Evolutionary conservation across 1,140 invertebrate species (phyloP).

Genomic region (Chlorops oryzae): DNA sequence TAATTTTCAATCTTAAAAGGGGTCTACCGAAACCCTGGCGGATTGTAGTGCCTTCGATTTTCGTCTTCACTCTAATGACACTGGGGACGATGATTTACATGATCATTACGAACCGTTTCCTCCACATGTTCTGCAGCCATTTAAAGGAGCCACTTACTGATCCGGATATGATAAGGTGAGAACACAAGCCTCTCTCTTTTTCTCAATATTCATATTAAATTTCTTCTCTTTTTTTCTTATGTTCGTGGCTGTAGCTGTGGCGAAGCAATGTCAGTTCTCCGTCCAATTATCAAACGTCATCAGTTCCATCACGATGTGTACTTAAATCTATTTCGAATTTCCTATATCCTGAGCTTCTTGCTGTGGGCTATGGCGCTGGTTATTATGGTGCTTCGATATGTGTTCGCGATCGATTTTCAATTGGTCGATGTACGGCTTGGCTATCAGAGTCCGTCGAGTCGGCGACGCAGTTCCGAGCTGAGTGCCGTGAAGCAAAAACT

Average conservation of each 20-base stretch:
- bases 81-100: slow-evolving; percentile 29
- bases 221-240: neutral
- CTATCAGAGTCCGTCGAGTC: neutral
- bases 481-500: no score
- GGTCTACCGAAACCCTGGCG: slow-evolving; percentile 43
- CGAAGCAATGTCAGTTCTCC: slow-evolving; percentile 32
- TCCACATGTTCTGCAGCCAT: slow-evolving; percentile 29
- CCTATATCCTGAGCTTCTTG: slow-evolving; percentile 31
- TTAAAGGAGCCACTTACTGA: slow-evolving; percentile 26
- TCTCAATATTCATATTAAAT: neutral
- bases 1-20: slow-evolving; percentile 14
- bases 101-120: slow-evolving; percentile 32
- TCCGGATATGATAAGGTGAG: slow-evolving; percentile 27
- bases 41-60: slow-evolving; percentile 42
- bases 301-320: slow-evolving; percentile 28
- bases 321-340: slow-evolving; percentile 31
- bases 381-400: slow-evolving; percentile 35
- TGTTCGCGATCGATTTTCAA: slow-evolving; percentile 42
- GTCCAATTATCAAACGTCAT: slow-evolving; percentile 32
- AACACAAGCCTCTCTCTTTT: neutral
- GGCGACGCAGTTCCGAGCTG: neutral
- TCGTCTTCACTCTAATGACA: slow-evolving; percentile 37
- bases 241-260: slow-evolving; percentile 32
- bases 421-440: slow-evolving; percentile 27
- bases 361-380: slow-evolving; percentile 34